These are phyloP conservation scores for Phataginus tricuspis DNA, from an alignment of 2,797 vertebrate genomes.

Conservation along the genomic window DNA sequence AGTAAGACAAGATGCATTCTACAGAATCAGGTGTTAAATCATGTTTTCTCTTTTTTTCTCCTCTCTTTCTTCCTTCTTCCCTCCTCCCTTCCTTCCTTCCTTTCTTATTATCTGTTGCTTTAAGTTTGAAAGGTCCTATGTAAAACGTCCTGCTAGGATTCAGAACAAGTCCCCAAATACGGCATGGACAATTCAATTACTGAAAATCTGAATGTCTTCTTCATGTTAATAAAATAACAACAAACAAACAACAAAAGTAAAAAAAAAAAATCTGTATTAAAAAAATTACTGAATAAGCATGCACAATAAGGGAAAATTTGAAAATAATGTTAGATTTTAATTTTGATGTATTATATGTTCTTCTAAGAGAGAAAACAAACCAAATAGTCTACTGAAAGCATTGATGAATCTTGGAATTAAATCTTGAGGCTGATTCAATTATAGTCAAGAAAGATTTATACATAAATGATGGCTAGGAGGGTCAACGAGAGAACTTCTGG, in stretches of 20 bases:
- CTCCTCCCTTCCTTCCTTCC: not conserved
- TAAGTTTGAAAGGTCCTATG: not conserved
- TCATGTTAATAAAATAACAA: not conserved
- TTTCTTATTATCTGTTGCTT: not conserved
- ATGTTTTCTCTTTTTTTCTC: not conserved
- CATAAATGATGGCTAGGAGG: not conserved
- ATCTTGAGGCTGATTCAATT: not conserved
- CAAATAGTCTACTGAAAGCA: not conserved
- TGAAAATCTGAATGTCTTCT: not conserved
- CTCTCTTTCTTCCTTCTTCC: not conserved
- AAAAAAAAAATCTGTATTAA: not conserved
- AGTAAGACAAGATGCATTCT: not conserved
- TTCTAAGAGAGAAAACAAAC: slow-evolving; percentile 24
- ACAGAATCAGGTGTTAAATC: not conserved
- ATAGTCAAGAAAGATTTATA: not conserved
- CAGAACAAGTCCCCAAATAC: not conserved
- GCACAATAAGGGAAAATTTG: not conserved
- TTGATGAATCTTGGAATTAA: slow-evolving; percentile 28
- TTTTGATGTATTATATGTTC: not conserved
- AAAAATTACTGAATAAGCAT: not conserved
- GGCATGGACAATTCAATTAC: not conserved
- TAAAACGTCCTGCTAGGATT: not conserved
- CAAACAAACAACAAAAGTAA: not conserved
- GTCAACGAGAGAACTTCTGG: not conserved
- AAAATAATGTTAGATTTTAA: not conserved